phyloP scores from a whole-genome alignment of 2,797 vertebrate genomes.

The Nannoperca obscura region DNA sequence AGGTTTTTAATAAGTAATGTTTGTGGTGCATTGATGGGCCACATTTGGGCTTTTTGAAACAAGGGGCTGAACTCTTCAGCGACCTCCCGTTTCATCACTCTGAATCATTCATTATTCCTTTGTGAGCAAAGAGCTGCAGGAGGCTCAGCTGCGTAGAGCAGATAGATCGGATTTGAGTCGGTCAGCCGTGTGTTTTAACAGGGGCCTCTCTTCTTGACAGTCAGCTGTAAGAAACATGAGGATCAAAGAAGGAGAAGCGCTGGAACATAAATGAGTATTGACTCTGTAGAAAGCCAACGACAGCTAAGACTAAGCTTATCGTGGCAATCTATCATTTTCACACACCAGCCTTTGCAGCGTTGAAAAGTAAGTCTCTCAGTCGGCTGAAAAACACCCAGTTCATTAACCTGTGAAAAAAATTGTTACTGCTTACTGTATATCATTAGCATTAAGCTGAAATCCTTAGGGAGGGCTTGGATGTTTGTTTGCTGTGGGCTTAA shows the following conservation, averaged over 20 bases:
- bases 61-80: conserved; percentile 47
- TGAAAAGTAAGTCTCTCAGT: conserved; percentile 24
- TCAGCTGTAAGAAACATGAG: conserved; percentile 40
- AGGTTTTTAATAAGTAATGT: conserved; percentile 42
- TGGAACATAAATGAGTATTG: conserved; percentile 52
- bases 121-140: conserved; percentile 41
- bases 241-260: conserved; percentile 51
- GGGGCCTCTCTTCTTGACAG: conserved; percentile 38
- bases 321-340: conserved; percentile 45
- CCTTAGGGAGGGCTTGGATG: conserved; percentile 55
- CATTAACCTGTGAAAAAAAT: conserved; percentile 62
- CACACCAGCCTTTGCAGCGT: conserved; percentile 16
- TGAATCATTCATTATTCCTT: conserved; percentile 68
- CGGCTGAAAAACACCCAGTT: conserved; percentile 42
- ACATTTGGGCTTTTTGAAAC: conserved; percentile 34
- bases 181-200: conserved; percentile 48
- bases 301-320: conserved; percentile 27
- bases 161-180: conserved; percentile 30
- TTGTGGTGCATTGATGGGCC: conserved; percentile 4
- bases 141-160: conserved; percentile 29
- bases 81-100: conserved; percentile 62
- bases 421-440: conserved; percentile 54
- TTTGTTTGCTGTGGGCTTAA: conserved; percentile 66
- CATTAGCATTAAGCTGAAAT: conserved; percentile 69
- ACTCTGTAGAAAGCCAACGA: conserved; percentile 38